Conservation (phyloP, 2,113 vertebrate genomes). For the Microcebus jonahi region DNA sequence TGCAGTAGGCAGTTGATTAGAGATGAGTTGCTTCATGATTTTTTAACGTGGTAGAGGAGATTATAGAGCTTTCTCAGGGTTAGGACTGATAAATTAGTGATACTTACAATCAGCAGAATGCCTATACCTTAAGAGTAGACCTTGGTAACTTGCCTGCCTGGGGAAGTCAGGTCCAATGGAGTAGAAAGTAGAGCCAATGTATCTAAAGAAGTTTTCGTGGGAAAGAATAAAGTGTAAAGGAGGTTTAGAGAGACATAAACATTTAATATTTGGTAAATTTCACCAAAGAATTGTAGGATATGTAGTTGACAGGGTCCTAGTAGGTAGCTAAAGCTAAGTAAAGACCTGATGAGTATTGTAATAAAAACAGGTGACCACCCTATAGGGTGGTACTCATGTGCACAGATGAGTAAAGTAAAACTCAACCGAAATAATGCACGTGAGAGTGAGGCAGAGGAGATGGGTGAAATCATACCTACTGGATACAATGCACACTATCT, state of each 20-base stretch:
- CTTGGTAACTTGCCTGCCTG: not conserved
- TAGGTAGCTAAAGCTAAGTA: not conserved
- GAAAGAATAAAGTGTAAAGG: not conserved
- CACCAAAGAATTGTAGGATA: not conserved
- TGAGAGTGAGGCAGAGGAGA: no score
- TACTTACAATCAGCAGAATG: not conserved
- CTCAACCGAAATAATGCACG: no score
- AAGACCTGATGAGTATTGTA: not conserved
- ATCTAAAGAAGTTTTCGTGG: not conserved
- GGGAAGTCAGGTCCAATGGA: not conserved
- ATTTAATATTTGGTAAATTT: not conserved
- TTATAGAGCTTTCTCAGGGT: not conserved
- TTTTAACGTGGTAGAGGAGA: not conserved
- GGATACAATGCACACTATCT: no score
- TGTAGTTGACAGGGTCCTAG: not conserved
- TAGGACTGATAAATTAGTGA: not conserved
- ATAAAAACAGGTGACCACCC: not conserved
- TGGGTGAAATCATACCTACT: no score
- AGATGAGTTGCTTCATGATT: not conserved
- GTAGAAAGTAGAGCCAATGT: accelerated
- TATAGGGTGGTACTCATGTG: not conserved
- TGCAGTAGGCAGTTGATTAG: not conserved
- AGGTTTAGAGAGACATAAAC: not conserved
- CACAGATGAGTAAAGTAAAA: no score
- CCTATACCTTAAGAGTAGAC: not conserved